These are phyloP conservation scores for Sinosuthora webbiana DNA, from an alignment of 2,113 vertebrate species.

Conservation along the genomic window DNA sequence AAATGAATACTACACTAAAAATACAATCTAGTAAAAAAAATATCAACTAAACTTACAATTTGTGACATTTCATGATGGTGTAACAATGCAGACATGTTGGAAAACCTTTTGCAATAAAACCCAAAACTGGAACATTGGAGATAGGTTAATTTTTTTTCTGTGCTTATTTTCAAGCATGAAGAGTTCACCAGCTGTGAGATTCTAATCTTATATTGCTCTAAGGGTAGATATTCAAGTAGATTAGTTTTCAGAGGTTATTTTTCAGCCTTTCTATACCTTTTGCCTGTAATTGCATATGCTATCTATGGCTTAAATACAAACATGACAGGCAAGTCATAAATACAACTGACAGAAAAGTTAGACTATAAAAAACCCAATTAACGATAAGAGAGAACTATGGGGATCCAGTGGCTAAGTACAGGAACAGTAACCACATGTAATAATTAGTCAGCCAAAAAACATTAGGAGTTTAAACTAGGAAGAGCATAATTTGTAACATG, in stretches of 20 bases:
- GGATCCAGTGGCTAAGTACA: neutral
- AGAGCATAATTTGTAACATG: neutral
- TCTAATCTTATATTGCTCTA: neutral
- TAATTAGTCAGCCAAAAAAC: neutral
- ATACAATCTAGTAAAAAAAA: neutral
- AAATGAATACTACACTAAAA: neutral
- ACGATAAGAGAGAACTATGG: neutral
- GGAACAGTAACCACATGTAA: neutral
- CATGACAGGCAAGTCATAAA: neutral
- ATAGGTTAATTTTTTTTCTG: neutral
- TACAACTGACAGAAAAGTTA: neutral
- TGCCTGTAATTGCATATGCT: neutral
- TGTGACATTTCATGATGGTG: neutral
- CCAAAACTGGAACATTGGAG: neutral
- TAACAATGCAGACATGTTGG: neutral
- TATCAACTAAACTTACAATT: neutral
- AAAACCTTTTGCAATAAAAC: neutral
- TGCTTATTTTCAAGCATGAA: neutral
- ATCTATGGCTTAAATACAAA: neutral
- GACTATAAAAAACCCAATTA: neutral
- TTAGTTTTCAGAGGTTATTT: neutral
- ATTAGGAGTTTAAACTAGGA: neutral
- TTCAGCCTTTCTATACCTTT: neutral
- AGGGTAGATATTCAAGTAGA: neutral
- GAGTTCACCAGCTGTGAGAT: neutral